Conservation (phyloP, 2,888 invertebrate genomes). For the Drosophila aldrichi region DNA sequence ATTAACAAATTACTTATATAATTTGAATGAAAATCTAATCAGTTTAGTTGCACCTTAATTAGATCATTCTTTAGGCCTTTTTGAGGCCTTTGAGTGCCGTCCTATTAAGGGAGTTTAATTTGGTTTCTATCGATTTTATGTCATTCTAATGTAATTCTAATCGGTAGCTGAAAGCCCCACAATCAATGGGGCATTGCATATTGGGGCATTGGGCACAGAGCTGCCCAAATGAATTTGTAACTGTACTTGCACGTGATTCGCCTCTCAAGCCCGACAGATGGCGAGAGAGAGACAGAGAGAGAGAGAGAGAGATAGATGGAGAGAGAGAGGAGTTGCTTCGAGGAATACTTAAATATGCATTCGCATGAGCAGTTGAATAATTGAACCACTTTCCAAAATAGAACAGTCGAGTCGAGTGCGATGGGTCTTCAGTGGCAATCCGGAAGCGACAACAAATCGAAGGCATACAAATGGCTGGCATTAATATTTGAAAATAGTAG, state of each 20-base stretch:
- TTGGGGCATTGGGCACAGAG: conserved; percentile 3
- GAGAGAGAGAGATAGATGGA: background rate
- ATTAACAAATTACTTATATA: no score
- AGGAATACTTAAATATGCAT: conserved; percentile 57
- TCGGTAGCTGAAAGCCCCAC: conserved; percentile 20
- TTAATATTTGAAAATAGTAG: conserved; percentile 64
- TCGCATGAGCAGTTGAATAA: conserved; percentile 65
- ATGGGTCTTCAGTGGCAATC: conserved; percentile 12
- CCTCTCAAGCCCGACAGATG: conserved; percentile 32
- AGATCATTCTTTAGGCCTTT: conserved; percentile 8
- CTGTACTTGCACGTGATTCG: conserved; percentile 51
- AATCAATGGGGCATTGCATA: conserved; percentile 44
- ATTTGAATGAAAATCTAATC: background rate
- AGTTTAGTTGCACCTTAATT: background rate
- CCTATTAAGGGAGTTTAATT: conserved; percentile 24
- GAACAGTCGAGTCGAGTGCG: conserved; percentile 21
- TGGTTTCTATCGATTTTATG: conserved; percentile 64
- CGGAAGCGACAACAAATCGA: conserved; percentile 51
- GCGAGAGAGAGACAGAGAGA: background rate
- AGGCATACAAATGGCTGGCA: conserved; percentile 61
- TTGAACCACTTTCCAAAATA: conserved; percentile 48
- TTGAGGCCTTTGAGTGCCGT: conserved; percentile 9
- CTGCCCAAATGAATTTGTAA: conserved; percentile 45
- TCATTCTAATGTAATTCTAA: conserved; percentile 47
- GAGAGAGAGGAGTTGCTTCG: conserved; percentile 3